Evolutionary conservation across 2,797 vertebrate genomes (phyloP).

Genomic region (Sebastes oblongus): DNA sequence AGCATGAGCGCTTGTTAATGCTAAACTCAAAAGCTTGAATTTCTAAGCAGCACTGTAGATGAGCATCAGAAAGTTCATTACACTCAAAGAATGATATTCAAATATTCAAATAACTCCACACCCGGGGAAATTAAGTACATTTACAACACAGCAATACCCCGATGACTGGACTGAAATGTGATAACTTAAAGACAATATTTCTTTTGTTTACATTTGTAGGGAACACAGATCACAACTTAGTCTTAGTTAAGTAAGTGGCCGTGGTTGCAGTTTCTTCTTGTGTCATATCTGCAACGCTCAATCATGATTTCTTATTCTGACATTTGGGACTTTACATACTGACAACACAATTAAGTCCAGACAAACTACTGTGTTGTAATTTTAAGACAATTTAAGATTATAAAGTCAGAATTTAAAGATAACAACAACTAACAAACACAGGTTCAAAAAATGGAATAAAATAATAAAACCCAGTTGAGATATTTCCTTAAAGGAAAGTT

Average conservation of each 20-base stretch:
- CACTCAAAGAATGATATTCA: slow-evolving; percentile 37
- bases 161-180: not conserved
- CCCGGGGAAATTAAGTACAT: slow-evolving; percentile 14
- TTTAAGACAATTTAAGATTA: not conserved
- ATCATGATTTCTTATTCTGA: not conserved
- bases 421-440: not conserved
- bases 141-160: slow-evolving; percentile 12
- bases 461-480: not conserved
- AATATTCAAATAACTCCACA: slow-evolving; percentile 54
- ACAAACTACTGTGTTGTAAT: not conserved
- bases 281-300: not conserved
- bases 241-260: not conserved
- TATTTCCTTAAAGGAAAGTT: not conserved
- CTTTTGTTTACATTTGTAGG: slow-evolving; percentile 25
- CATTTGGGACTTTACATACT: not conserved
- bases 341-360: not conserved
- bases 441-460: not conserved
- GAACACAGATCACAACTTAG: slow-evolving; percentile 15
- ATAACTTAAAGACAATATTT: slow-evolving; percentile 6
- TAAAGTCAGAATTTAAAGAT: not conserved
- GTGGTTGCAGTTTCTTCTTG: not conserved
- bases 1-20: slow-evolving; percentile 65
- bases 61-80: slow-evolving; percentile 67
- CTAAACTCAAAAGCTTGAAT: slow-evolving; percentile 59
- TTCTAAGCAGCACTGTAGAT: slow-evolving; percentile 53